phyloP scores from a whole-genome alignment of 2,888 invertebrate species.

The Pammene fasciana region DNA sequence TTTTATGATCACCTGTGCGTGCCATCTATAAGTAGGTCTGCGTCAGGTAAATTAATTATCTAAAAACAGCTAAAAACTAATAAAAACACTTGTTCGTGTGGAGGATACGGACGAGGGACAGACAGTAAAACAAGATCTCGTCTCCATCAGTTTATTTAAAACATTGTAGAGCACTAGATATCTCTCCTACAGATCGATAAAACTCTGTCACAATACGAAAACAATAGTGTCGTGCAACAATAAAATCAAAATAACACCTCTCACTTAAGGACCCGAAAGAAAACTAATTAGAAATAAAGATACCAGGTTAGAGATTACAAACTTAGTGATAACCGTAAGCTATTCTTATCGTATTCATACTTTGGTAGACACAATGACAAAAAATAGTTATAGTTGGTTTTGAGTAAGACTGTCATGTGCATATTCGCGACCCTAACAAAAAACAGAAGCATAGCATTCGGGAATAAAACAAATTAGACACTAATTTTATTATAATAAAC shows the following conservation, averaged over 20 bases:
- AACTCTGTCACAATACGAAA: constrained; percentile 78
- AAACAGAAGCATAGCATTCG: constrained; percentile 45
- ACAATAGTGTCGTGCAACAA: constrained; percentile 79
- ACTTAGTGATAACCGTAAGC: constrained; percentile 47
- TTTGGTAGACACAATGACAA: constrained; percentile 56
- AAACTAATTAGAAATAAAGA: constrained; percentile 8
- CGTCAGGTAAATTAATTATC: too few species aligned
- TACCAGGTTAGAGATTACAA: constrained; percentile 33
- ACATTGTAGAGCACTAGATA: constrained; percentile 74
- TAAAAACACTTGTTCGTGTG: not conserved
- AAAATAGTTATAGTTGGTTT: constrained; percentile 51
- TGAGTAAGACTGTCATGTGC: not conserved
- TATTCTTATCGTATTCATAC: constrained; percentile 43
- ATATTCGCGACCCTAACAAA: constrained; percentile 45
- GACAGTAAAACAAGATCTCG: constrained; percentile 53
- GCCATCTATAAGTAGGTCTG: too few species aligned
- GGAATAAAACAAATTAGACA: constrained; percentile 47
- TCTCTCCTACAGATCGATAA: constrained; percentile 73
- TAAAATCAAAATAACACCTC: constrained; percentile 64
- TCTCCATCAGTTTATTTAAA: constrained; percentile 79
- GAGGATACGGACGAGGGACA: constrained; percentile 7
- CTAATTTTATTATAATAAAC: constrained; percentile 50
- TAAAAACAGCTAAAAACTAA: not conserved
- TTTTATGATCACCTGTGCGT: too few species aligned
- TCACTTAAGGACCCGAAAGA: constrained; percentile 43